phyloP scores from a whole-genome alignment of 2,888 invertebrate species.

The Hypselothyrea guttata region DNA sequence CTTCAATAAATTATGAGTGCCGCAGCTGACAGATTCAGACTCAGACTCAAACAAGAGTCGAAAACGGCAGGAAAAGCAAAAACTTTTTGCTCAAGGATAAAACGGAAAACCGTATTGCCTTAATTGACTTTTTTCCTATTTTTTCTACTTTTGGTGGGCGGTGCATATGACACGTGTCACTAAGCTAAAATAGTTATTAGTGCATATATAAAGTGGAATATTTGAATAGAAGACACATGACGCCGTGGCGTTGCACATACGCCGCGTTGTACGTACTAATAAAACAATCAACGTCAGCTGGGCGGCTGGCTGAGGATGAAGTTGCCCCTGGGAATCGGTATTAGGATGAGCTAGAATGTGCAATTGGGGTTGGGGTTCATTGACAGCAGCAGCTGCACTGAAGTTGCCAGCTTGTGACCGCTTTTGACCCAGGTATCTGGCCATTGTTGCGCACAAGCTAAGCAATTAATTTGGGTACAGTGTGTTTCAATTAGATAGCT shows the following conservation, averaged over 20 bases:
- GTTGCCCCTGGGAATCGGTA: not conserved
- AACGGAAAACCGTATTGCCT: constrained; percentile 36
- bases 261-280: constrained; percentile 53
- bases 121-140: constrained; percentile 16
- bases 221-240: constrained; percentile 54
- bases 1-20: constrained; percentile 70
- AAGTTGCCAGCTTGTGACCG: constrained; percentile 41
- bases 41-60: constrained; percentile 36
- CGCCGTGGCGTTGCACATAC: constrained; percentile 46
- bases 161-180: constrained; percentile 63
- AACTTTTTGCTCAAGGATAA: constrained; percentile 57
- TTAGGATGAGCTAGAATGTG: not conserved
- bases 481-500: constrained; percentile 80
- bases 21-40: constrained; percentile 58
- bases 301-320: not conserved
- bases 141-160: no score
- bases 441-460: constrained; percentile 80
- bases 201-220: constrained; percentile 45
- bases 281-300: constrained; percentile 62
- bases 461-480: constrained; percentile 82
- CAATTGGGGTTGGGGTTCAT: constrained; percentile 28
- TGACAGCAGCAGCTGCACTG: constrained; percentile 31
- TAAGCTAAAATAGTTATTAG: constrained; percentile 76
- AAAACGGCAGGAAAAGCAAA: constrained; percentile 39
- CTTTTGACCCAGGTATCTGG: constrained; percentile 49